These are phyloP conservation scores for Gorsachius goisagi DNA, from an alignment of 2,113 vertebrate genomes.

Conservation along the genomic window DNA sequence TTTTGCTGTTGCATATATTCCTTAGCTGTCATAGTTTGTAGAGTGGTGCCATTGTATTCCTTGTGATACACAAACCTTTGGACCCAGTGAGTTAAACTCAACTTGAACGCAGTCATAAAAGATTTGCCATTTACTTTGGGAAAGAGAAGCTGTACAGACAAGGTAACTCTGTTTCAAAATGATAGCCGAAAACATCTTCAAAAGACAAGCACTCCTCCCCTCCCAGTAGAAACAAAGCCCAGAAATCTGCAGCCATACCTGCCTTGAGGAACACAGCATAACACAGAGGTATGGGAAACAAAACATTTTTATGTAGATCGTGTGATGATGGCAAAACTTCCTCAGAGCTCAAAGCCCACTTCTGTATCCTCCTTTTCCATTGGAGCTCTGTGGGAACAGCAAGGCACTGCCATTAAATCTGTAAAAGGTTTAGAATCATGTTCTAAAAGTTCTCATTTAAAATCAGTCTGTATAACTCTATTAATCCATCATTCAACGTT, in stretches of 20 bases:
- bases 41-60: not conserved
- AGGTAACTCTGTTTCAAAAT: not conserved
- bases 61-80: not conserved
- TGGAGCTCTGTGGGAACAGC: not conserved
- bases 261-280: not conserved
- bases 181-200: not conserved
- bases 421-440: not conserved
- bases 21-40: not conserved
- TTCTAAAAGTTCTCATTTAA: not conserved
- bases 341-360: not conserved
- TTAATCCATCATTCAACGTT: not conserved
- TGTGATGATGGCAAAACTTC: not conserved
- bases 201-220: not conserved
- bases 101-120: not conserved
- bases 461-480: not conserved
- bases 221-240: not conserved
- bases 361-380: not conserved
- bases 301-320: not conserved
- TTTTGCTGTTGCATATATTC: not conserved
- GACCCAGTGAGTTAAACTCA: constrained; percentile 29
- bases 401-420: not conserved
- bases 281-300: not conserved
- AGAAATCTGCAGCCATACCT: not conserved
- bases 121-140: constrained; percentile 3
- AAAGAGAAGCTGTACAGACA: not conserved